These are phyloP conservation scores for Seriola rivoliana DNA, from an alignment of 2,113 vertebrate genomes.

Conservation along the genomic window DNA sequence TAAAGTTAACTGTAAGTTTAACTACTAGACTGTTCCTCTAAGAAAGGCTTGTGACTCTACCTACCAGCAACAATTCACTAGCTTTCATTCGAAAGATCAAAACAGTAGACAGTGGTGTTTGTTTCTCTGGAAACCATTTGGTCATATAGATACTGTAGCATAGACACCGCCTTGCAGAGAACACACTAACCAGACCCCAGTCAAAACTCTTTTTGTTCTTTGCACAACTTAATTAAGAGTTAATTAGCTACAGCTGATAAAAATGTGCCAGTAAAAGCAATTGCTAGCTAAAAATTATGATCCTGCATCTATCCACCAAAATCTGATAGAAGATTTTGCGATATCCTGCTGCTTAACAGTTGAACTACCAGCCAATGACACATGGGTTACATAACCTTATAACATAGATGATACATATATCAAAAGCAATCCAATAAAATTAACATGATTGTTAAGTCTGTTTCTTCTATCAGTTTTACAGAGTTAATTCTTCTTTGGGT, in stretches of 20 bases:
- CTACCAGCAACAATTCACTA: background rate
- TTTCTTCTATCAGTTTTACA: background rate
- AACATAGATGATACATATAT: background rate
- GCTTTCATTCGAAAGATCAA: background rate
- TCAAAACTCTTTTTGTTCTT: background rate
- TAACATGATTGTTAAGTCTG: background rate
- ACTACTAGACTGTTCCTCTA: background rate
- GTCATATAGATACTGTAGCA: conserved; percentile 4
- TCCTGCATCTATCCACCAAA: background rate
- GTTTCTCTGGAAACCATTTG: conserved; percentile 6
- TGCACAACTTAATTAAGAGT: background rate
- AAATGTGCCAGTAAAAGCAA: background rate
- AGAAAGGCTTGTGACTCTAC: conserved; percentile 2
- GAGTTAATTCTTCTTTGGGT: background rate
- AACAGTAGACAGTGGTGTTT: background rate
- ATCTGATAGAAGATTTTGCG: background rate
- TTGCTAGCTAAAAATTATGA: background rate
- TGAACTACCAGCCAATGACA: background rate
- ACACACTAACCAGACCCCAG: background rate
- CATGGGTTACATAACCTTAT: too few species aligned
- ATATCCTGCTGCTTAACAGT: background rate
- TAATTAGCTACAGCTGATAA: background rate
- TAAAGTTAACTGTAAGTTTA: conserved; percentile 2
- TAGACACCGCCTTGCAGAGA: background rate
- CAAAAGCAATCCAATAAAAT: background rate